Evolutionary conservation across 2,888 invertebrate species (phyloP).

Genomic region (Hesperia comma): DNA sequence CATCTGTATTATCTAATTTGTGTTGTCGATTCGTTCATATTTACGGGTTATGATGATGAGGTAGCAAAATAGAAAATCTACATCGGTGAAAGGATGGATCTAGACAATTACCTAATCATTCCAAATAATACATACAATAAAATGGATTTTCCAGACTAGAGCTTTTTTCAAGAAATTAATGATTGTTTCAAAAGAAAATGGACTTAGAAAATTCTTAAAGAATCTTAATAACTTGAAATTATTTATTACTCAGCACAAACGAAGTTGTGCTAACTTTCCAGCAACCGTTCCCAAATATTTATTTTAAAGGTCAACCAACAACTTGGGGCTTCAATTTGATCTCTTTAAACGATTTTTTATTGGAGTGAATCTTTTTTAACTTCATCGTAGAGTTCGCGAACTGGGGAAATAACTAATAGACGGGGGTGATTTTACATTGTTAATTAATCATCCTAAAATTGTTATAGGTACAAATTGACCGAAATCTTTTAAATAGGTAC

Average conservation of each 20-base stretch:
- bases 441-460: background rate
- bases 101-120: no score
- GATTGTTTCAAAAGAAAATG: no score
- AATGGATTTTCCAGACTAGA: no score
- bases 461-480: background rate
- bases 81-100: no score
- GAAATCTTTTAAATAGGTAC: no score
- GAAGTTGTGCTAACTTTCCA: background rate
- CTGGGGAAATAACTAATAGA: background rate
- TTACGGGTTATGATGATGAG: no score
- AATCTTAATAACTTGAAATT: background rate
- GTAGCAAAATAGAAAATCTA: no score
- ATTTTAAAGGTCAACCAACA: conserved; percentile 3
- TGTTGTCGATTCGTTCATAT: no score
- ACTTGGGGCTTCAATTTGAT: background rate
- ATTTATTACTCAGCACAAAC: background rate
- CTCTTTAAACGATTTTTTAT: background rate
- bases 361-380: background rate
- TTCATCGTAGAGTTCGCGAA: background rate
- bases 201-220: background rate
- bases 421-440: background rate
- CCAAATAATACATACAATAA: no score
- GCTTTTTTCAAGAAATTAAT: no score
- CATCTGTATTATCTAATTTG: no score
- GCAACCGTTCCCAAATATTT: background rate